Evolutionary conservation across 2,797 vertebrate species (phyloP), one percentile per base, ranked within the genome.

Genomic region (Pelodytes ibericus): DNA sequence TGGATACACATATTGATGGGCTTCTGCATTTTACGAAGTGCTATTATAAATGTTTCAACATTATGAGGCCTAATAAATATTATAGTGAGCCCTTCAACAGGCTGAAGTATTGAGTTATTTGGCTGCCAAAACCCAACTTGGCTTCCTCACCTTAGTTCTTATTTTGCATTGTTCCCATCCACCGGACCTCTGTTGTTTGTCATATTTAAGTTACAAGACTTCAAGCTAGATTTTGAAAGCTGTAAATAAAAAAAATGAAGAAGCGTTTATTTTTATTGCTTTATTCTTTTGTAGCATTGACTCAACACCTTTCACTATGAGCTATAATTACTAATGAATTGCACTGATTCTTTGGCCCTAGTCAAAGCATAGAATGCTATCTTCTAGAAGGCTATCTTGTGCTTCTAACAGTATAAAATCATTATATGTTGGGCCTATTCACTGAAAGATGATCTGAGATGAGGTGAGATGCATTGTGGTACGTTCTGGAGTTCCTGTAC

Each of bases 21-120:
- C 75, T 82, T 67, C 76, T 80, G 61, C 74, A 60, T 81, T 83
- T 84, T 84, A 70, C 72, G 72, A 83, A 75, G 61, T 61, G 10
- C 69, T 74, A 65, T 72, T 84, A 62, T 67, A 85, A 79, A 79
- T 73, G 71, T 79, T 79, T 74, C 65, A 79, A 79, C 64, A 79
- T 79, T 79, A 73, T 74, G 64, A 73, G 64, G 64, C 33, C 71
- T 74, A 73, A 79, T 73, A 85, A 81, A 83, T 30, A 41, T 82
- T 84, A 75, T 26, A 73, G 63, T 78, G 74, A 86, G 30, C 1
- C 0, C 1, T 80, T 79, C 75, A 79, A 49, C 0, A 16, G 11
- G 1, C 81, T 82, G 80, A 81, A 84, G 58, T 80, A 79, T 0
- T 18, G 77, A 82, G 74, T 83, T 64, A 78, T 60, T 66, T 80